These are phyloP conservation scores for Pseudachorutes palmiensis DNA, from an alignment of 1,140 invertebrate genomes.

Conservation along the genomic window DNA sequence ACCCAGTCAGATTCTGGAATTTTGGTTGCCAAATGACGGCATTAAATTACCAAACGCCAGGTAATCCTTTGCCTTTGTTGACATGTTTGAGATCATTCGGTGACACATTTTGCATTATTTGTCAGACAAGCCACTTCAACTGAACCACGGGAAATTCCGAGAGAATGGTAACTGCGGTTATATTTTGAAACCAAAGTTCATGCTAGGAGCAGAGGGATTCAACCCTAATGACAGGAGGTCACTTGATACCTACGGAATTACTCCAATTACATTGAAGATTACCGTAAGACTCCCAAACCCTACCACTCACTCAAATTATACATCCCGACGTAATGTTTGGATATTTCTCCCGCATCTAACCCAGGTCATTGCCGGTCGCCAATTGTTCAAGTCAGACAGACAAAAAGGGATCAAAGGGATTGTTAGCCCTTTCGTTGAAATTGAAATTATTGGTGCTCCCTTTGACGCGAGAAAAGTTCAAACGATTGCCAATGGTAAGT, in stretches of 20 bases:
- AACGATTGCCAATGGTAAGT: not conserved
- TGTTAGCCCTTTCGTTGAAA: slow-evolving; percentile 85
- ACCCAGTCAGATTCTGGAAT: slow-evolving; percentile 90
- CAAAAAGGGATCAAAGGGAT: slow-evolving; percentile 49
- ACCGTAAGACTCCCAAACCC: too few relatives aligned
- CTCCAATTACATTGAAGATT: not conserved
- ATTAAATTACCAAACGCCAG: slow-evolving; percentile 92
- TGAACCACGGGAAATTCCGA: slow-evolving; percentile 75
- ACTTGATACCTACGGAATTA: not conserved
- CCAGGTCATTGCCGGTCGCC: slow-evolving; percentile 78
- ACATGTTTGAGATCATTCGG: not conserved
- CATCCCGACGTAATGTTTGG: not conserved
- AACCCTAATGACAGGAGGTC: not conserved
- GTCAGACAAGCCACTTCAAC: slow-evolving; percentile 63
- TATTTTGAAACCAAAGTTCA: slow-evolving; percentile 68
- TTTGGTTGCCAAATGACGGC: slow-evolving; percentile 92
- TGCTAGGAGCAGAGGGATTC: slow-evolving; percentile 52
- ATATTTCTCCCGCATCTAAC: not conserved
- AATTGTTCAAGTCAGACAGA: slow-evolving; percentile 69
- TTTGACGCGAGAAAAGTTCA: slow-evolving; percentile 55
- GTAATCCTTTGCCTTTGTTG: slow-evolving; percentile 38
- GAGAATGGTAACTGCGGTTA: slow-evolving; percentile 60
- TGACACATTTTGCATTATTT: not conserved
- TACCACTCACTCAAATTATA: too few relatives aligned
- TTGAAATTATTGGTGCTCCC: slow-evolving; percentile 82